phyloP scores from a whole-genome alignment of 2,113 vertebrate species.

The Dunckerocampus dactyliophorus region DNA sequence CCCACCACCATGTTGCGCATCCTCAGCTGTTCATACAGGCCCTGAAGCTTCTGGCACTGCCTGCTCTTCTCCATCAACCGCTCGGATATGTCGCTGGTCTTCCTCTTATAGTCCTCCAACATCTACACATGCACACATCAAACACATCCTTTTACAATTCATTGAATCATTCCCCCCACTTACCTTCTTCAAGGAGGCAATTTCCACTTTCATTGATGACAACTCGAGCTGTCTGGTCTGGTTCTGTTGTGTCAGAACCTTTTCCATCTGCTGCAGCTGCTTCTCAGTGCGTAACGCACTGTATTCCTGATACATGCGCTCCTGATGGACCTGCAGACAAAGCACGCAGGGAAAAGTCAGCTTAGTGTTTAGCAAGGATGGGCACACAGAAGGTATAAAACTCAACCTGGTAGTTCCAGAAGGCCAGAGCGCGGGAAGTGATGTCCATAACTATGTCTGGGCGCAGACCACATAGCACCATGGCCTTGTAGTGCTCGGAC shows the following conservation, averaged over 20 bases:
- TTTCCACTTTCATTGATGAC: conserved; percentile 78
- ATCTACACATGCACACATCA: conserved; percentile 48
- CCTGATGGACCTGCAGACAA: conserved; percentile 79
- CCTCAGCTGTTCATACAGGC: conserved; percentile 82
- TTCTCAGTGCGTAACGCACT: conserved; percentile 77
- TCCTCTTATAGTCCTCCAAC: conserved; percentile 87
- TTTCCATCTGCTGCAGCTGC: conserved; percentile 84
- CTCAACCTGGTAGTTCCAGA: conserved; percentile 87
- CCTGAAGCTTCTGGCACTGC: conserved; percentile 86
- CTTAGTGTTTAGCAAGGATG: not conserved
- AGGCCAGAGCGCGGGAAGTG: conserved; percentile 78
- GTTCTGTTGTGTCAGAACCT: conserved; percentile 81
- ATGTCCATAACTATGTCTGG: conserved; percentile 85
- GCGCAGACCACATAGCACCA: conserved; percentile 81
- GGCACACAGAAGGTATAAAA: not conserved
- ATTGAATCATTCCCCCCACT: not conserved
- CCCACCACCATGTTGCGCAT: conserved; percentile 78
- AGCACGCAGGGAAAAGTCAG: not conserved
- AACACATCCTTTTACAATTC: not conserved
- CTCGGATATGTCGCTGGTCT: conserved; percentile 86
- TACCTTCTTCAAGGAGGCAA: conserved; percentile 82
- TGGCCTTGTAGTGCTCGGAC: conserved; percentile 85
- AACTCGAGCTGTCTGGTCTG: conserved; percentile 83
- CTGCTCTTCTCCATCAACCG: conserved; percentile 85
- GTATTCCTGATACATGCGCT: conserved; percentile 84